Conservation (phyloP, 92 coral and sea anemone genomes). For the Desmophyllum pertusum region DNA sequence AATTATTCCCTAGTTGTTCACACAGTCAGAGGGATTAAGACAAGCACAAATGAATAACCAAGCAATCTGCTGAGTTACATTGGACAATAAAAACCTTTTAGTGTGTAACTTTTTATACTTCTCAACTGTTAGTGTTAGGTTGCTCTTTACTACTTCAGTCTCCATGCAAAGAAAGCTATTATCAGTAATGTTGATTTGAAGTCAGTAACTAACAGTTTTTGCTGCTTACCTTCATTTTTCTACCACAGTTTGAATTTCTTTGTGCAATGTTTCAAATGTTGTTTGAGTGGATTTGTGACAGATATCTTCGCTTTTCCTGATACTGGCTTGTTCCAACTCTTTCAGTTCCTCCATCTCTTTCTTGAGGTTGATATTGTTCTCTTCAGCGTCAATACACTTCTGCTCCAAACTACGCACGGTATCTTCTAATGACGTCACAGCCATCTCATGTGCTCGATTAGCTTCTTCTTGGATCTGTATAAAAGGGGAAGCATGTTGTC, state of each 20-base stretch:
- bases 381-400: slow-evolving; percentile 67
- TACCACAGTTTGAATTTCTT: slow-evolving; percentile 9
- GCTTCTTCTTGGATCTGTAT: slow-evolving; percentile 92
- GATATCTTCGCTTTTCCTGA: slow-evolving; percentile 7
- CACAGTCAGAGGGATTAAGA: too few relatives aligned
- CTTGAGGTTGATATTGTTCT: slow-evolving; percentile 54
- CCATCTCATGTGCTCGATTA: slow-evolving; percentile 78
- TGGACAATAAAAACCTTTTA: too few relatives aligned
- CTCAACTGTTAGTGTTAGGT: too few relatives aligned
- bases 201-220: not conserved
- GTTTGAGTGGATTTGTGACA: slow-evolving; percentile 82
- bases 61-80: too few relatives aligned
- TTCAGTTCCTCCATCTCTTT: slow-evolving; percentile 60
- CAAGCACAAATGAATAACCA: too few relatives aligned
- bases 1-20: too few relatives aligned
- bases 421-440: slow-evolving; percentile 83
- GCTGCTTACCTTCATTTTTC: slow-evolving; percentile 32
- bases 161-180: not conserved
- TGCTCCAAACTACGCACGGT: slow-evolving; percentile 78
- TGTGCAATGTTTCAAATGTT: slow-evolving; percentile 37
- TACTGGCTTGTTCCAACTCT: slow-evolving; percentile 27
- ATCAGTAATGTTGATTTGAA: not conserved
- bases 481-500: not conserved
- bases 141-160: not conserved
- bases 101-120: too few relatives aligned